These are phyloP conservation scores for Pogonophryne albipinna DNA, from an alignment of 2,797 vertebrate genomes.

Conservation along the genomic window DNA sequence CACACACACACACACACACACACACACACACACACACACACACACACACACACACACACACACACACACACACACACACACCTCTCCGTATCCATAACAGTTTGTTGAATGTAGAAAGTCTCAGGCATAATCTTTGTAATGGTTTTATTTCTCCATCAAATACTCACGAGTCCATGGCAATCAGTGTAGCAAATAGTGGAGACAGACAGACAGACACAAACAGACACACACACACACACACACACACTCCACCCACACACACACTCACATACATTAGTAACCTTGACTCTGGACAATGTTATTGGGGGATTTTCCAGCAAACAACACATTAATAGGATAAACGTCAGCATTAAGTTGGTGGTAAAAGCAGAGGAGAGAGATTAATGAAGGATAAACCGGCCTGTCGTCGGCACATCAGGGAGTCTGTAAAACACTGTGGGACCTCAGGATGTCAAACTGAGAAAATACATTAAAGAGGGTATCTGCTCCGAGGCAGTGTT, in stretches of 20 bases:
- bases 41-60: constrained; percentile 1
- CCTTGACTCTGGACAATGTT: constrained; percentile 53
- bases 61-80: constrained; percentile 4
- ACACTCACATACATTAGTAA: constrained; percentile 30
- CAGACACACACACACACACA: constrained; percentile 10
- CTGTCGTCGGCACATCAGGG: constrained; percentile 49
- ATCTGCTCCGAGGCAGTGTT: constrained; percentile 8
- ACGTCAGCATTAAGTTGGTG: constrained; percentile 48
- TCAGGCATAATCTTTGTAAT: background rate
- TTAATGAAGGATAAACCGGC: constrained; percentile 72
- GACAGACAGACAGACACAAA: background rate
- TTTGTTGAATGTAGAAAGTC: background rate
- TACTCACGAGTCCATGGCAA: constrained; percentile 40
- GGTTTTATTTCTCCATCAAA: constrained; percentile 28
- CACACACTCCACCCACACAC: constrained; percentile 9
- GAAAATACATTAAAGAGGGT: constrained; percentile 39
- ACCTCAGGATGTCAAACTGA: constrained; percentile 38
- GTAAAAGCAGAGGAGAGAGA: constrained; percentile 58
- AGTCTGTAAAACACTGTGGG: constrained; percentile 55
- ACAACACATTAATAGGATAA: constrained; percentile 62
- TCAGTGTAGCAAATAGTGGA: background rate
- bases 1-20: constrained; percentile 6
- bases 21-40: constrained; percentile 2
- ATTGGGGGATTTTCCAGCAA: constrained; percentile 40
- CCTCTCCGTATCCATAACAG: background rate